Base-by-base conservation (phyloP, 2,113 vertebrate genomes). In the Turdus rufiventris region DNA sequence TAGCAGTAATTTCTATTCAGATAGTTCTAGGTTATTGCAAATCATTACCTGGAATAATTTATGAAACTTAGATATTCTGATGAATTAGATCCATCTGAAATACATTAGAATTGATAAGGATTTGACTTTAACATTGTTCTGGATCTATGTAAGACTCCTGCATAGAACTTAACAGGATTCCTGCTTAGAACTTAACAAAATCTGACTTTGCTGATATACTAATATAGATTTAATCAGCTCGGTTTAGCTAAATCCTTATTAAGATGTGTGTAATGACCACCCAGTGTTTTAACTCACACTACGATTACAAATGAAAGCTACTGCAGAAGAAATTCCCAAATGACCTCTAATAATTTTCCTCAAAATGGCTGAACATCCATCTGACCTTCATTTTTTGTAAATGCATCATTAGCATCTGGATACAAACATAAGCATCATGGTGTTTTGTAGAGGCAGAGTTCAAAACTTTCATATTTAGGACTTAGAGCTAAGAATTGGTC, bases 201-300 rank as follows among this genome's bases (percentile, higher is more conserved):
- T 84, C 85, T 93, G 83, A 88, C 67, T 94, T 91, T 94, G 54
- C 40, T 91, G 71, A 95, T 95, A 86, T 79, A 87, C 60, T 94
- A 89, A 95, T 60, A 84, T 42, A 93, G 58, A 93, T 96, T 76
- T 93, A 95, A 97, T 95, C 83, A 95, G 89, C 80, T 97, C 11
- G 1, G 38, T 94, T 85, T 67, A 94, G 72, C 58, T 86, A 95
- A 97, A 96, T 84, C 85, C 93, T 82, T 70, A 91, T 73, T 95
- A 92, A 88, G 58, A 95, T 67, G 36, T 76, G 50, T 91, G 48
- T 73, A 97, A 91, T 88, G 88, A 89, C 67, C 74, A 91, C 65
- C 25, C 28, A 94, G 50, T 25, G 34, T 92, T 94, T 91, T 85
- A 93, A 91, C n/a, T 82, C 78, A 5, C 47, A 34, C 50, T 38